These are phyloP conservation scores for Melanocharis versteri DNA, from an alignment of 2,113 vertebrate genomes.

Conservation along the genomic window DNA sequence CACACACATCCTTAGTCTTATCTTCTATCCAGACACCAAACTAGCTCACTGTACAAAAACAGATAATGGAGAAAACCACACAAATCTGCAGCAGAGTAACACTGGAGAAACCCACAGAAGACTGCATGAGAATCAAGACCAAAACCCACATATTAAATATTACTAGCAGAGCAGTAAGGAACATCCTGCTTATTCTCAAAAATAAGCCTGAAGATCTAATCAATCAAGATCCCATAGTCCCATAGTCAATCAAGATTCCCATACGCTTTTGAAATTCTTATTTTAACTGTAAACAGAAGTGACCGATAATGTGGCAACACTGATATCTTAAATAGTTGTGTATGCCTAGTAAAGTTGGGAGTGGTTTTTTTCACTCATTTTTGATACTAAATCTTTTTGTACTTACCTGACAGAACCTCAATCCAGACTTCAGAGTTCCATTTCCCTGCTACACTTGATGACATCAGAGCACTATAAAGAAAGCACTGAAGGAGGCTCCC, in stretches of 20 bases:
- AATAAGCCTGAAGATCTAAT: neutral
- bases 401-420: neutral
- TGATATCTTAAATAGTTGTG: neutral
- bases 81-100: neutral
- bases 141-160: neutral
- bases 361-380: neutral
- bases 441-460: neutral
- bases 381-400: neutral
- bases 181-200: neutral
- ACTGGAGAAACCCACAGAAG: neutral
- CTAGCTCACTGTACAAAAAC: neutral
- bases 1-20: neutral
- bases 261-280: neutral
- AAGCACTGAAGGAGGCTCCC: neutral
- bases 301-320: neutral
- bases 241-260: neutral
- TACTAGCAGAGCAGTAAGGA: neutral
- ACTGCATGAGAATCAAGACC: neutral
- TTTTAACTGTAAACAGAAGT: neutral
- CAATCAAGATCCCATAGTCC: neutral
- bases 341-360: neutral
- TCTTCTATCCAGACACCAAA: neutral
- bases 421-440: neutral
- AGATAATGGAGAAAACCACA: neutral
- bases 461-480: neutral